Evolutionary conservation across 2,797 vertebrate genomes (phyloP), one percentile per base, ranked within the genome.

Genomic region (Gallinago stenura): DNA sequence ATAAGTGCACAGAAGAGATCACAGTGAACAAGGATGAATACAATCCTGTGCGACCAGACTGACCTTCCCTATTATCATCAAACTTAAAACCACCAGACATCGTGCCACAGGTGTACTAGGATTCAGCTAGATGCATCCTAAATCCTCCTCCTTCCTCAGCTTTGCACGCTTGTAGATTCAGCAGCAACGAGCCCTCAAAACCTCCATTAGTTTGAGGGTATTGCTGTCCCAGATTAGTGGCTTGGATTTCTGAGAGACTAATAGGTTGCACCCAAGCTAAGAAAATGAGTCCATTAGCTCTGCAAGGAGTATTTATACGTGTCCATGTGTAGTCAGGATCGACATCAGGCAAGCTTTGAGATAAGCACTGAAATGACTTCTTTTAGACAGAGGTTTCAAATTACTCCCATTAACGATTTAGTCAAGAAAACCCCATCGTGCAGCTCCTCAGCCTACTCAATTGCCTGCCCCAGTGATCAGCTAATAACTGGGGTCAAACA

Each of bases 1-100:
- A 17, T 5, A 77, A 70, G 7, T 13, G 9, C 41, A 54, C 43
- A 46, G 41, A 37, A 33, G 31, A 76, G 16, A 46, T 33, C 24
- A 61, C 46, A 51, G 35, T 25, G 62, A 60, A 53, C 21, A 31
- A 48, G 33, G 24, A 53, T 61, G 12, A 85, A 50, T 9, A n/a
- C 28, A 89, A 46, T 31, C 35, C 58, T 53, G 12, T 0, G 0
- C 46, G 22, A 54, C 6, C 0, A 1, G 19, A 31, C 0, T n/a
- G 56, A 58, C 51, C 12, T 45, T 66, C 1, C 2, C 17, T 56
- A 16, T 21, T 82, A 37, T 12, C 33, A 65, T 3, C 30, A 60
- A 56, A 80, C 20, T 31, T 24, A 15, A 72, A 84, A 71, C 18
- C 43, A 46, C 30, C 37, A 54, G 31, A 50, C 41, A 10, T 24